A percentile compares a stretch with the other conserved stretches of the same genome.
These are phyloP conservation scores for Protomyctophum bolini DNA, from an alignment of 2,113 vertebrate genomes.

Conservation along the genomic window DNA sequence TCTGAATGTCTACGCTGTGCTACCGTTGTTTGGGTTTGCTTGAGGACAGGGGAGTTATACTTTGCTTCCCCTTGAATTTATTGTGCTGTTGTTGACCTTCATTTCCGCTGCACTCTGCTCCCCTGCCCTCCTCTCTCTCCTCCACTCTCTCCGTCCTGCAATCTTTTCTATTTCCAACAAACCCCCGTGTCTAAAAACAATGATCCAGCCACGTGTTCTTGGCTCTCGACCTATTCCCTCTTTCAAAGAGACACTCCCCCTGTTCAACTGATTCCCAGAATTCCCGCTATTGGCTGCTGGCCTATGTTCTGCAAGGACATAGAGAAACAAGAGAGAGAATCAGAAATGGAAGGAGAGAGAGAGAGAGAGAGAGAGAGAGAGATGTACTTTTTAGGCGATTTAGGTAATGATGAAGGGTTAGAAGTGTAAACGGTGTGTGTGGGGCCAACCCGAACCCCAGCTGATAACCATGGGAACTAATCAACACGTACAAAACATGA, in stretches of 20 bases:
- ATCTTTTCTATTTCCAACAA: conserved; percentile 23
- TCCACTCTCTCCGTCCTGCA: background rate
- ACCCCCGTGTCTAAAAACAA: conserved; percentile 46
- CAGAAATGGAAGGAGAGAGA: background rate
- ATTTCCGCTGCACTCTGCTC: conserved; percentile 31
- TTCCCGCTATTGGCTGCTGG: too few relatives aligned
- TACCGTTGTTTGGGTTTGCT: conserved; percentile 32
- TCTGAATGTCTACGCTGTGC: background rate
- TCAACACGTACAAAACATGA: conserved; percentile 72
- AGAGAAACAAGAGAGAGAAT: conserved; percentile 1
- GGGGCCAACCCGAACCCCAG: background rate
- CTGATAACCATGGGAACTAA: conserved; percentile 71
- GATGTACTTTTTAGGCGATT: background rate
- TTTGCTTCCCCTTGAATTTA: conserved; percentile 40
- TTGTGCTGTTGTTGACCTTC: conserved; percentile 35
- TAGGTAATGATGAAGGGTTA: too few relatives aligned
- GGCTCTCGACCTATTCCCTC: background rate
- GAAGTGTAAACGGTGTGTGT: too few relatives aligned
- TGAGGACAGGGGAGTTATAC: conserved; percentile 38
- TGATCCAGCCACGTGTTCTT: conserved; percentile 25
- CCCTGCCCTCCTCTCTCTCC: background rate
- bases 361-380: conserved; percentile 32
- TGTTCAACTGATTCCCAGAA: background rate
- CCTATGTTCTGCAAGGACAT: background rate
- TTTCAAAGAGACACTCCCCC: conserved; percentile 16